Base-by-base conservation (phyloP, 2,797 vertebrate genomes). In the Anableps anableps region DNA sequence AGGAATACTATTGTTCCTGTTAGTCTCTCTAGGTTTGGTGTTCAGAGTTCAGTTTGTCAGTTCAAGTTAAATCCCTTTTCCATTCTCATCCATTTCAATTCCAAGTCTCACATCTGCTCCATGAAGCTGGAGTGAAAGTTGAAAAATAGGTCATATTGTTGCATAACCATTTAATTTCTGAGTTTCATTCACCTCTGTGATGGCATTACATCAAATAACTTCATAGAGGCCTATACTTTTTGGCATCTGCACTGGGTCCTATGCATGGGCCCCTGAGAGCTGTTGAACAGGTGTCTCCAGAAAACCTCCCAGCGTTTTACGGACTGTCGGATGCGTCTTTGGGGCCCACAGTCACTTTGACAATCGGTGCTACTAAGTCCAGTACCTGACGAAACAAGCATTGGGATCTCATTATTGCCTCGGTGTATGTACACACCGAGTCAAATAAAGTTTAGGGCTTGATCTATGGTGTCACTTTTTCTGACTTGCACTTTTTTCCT, bases 371-470 rank as follows among this genome's bases (percentile, higher is more conserved):
- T 78, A 76, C n/a, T 7, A 77, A 79, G 75, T 31, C 2, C 16
- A 82, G 74, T 71, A 80, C 82, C 26, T 10, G 73, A 85, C 77
- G 77, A 76, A 85, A 82, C 38, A 62, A 60, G 86, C 92, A 94
- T 91, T 86, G 85, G 90, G 91, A 89, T 89, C 86, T 90, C 88
- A 91, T 93, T 93, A 92, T 71, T 31, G 83, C 62, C 80, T 88
- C 78, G 80, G 72, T 83, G 83, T 75, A 85, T 72, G 83, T 89
- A 88, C 78, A 91, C 88, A 88, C 73, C 43, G 45, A 86, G 90
- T 93, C 91, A 90, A 78, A 85, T 86, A 76, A 85, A 81, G 80
- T 86, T 88, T 85, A 81, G 79, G 58, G 78, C 62, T 45, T 38
- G n/a, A 73, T 86, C 70, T 74, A 72, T 88, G 87, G 76, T 89